Conservation (phyloP, 2,113 vertebrate genomes). For the Aleadryas rufinucha region DNA sequence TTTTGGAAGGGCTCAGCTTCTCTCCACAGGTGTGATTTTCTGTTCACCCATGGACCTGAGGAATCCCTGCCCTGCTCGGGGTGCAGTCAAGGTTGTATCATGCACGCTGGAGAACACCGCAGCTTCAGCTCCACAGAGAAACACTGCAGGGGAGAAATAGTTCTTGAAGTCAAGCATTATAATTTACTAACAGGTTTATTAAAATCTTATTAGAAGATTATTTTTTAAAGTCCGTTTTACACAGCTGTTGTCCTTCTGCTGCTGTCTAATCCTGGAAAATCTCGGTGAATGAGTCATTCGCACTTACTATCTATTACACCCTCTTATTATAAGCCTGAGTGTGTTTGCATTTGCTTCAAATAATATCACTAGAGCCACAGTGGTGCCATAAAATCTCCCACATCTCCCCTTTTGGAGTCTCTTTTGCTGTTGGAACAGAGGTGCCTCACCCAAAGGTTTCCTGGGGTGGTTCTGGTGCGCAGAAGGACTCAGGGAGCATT, state of each 20-base stretch:
- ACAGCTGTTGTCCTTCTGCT: conserved; percentile 50
- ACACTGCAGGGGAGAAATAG: not conserved
- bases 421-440: not conserved
- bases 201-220: conserved; percentile 62
- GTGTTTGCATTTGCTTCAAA: conserved; percentile 21
- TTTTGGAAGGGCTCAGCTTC: not conserved
- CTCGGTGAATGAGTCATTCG: conserved; percentile 46
- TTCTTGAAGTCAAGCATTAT: not conserved
- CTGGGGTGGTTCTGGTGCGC: not conserved
- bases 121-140: not conserved
- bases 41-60: not conserved
- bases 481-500: not conserved
- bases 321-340: not conserved
- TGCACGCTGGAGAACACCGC: not conserved
- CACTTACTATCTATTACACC: conserved; percentile 22
- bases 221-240: conserved; percentile 44
- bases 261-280: conserved; percentile 56
- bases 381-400: not conserved
- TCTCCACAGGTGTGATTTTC: not conserved
- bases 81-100: fast-evolving
- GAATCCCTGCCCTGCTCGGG: not conserved
- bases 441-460: not conserved
- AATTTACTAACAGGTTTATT: conserved; percentile 53
- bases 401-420: not conserved
- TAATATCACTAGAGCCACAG: not conserved